Evolutionary conservation across 2,797 vertebrate species (phyloP), one percentile per base, ranked within the genome.

Genomic region (Hydrolagus colliei): DNA sequence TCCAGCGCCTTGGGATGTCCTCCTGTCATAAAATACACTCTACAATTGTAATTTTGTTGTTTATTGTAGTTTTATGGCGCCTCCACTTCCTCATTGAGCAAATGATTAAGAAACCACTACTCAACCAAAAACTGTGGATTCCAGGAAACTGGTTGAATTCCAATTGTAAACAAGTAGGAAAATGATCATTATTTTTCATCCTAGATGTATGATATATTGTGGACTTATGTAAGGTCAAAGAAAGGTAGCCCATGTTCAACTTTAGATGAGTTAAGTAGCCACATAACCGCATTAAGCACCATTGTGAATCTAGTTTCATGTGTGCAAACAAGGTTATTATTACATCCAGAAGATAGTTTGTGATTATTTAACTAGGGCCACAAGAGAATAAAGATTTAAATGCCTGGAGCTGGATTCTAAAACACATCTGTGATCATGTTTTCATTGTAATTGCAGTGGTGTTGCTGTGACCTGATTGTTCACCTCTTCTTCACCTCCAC

Each of bases 281-380:
- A 52, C 41, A 6, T 52, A 52, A 52, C 41, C 41, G 6, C 41
- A 68, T 20, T 14, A 63, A 82, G 16, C 12, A 35, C 32, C 12
- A n/a, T 32, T 71, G 27, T 65, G 71, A 10, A 84, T n/a, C 22
- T 12, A 80, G 11, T 84, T 84, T 68, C 27, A 71, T 18, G 4
- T 84, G 79, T 82, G 63, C 27, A 68, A 82, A 82, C 63, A 82
- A 27, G 65, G 79, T 84, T 68, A 68, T 32, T 71, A 84, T 84
- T 84, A 84, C 11, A n/a, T 84, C 27, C 32, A 68, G 65, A 41
- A 71, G 79, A 84, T 41, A 84, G 79, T 52, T 68, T 68, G 79
- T 71, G 65, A 84, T 84, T 84, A 84, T 84, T 84, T 84, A 71
- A 68, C 65, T 84, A 35, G 65, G 79, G 65, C 71, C 79, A 71